Evolutionary conservation across 53 echinoderm and acorn worm species (phyloP), one percentile per base, ranked within the genome.

Genomic region (Stichopus horrens): DNA sequence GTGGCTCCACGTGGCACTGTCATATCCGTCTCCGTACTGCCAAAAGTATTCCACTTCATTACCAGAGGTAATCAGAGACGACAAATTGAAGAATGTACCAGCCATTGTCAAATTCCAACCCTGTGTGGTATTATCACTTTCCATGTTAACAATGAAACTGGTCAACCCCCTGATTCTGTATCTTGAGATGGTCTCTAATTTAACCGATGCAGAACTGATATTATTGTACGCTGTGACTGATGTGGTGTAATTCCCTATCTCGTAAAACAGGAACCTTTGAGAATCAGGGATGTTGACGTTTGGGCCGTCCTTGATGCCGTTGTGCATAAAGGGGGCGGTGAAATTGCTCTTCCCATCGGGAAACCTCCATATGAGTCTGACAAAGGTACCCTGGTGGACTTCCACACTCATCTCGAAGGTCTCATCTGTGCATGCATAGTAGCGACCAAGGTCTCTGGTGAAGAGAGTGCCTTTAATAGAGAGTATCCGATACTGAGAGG

Each of bases 191-290:
- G 89, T 95, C n/a, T 87, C 90, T 55, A 95, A 75, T 54, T 86
- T 73, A 20, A 95, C 79, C 8, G 90, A 87, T 4, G 88, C 86
- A 11, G 80, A 89, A 60, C 91, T 95, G 56, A 95, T 74, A 54
- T 95, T 91, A 74, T 95, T 95, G 67, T 91, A 95, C 20, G 95
- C 91, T 53, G 54, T 86, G 53, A 95, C 95, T 6, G 84, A 71
- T 21, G 91, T 95, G 20, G 95, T 83, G 86, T 93, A 95, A 76
- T 95, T 95, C n/a, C 95, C 95, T 53, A 95, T 95, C 59, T 86
- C 90, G 16, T 88, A 78, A 88, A 95, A 95, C 51, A 90, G 89
- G 54, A 87, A 95, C 9, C 90, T n/a, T 74, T 91, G 93, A 21
- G 74, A 65, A 88, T 95, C 95, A 9, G 75, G 81, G 54, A 89